These are phyloP conservation scores for Gorsachius goisagi DNA, from an alignment of 2,113 vertebrate genomes.

Conservation along the genomic window DNA sequence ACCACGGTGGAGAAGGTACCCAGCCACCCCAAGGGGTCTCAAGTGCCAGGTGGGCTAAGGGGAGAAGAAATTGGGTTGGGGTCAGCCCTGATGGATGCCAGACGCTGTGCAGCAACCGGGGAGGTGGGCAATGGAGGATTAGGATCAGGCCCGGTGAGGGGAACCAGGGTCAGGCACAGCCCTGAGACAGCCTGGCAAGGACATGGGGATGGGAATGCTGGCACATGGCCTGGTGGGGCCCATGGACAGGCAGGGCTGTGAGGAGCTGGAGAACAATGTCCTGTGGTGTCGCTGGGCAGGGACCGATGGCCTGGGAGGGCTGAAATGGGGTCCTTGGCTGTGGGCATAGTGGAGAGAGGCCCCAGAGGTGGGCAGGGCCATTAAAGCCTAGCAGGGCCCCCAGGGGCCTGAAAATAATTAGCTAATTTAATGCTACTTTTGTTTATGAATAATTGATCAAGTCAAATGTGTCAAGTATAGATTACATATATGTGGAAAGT, in stretches of 20 bases:
- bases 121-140: not conserved
- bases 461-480: not conserved
- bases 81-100: not conserved
- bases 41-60: rapidly evolving
- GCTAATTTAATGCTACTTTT: not conserved
- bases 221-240: rapidly evolving
- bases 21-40: not conserved
- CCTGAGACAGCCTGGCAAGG: not conserved
- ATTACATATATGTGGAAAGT: not conserved
- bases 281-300: rapidly evolving
- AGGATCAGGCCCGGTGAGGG: not conserved
- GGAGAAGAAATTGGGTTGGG: not conserved
- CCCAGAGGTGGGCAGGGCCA: rapidly evolving
- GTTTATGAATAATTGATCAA: not conserved
- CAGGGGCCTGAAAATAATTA: not conserved
- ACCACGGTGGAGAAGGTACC: not conserved
- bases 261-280: not conserved
- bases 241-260: rapidly evolving
- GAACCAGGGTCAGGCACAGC: not conserved
- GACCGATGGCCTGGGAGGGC: rapidly evolving
- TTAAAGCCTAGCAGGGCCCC: not conserved
- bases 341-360: rapidly evolving
- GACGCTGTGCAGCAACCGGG: not conserved
- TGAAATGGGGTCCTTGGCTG: not conserved
- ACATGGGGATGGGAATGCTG: no score